Conservation (phyloP, 2,888 invertebrate genomes). For the Tupiocoris notatus region DNA sequence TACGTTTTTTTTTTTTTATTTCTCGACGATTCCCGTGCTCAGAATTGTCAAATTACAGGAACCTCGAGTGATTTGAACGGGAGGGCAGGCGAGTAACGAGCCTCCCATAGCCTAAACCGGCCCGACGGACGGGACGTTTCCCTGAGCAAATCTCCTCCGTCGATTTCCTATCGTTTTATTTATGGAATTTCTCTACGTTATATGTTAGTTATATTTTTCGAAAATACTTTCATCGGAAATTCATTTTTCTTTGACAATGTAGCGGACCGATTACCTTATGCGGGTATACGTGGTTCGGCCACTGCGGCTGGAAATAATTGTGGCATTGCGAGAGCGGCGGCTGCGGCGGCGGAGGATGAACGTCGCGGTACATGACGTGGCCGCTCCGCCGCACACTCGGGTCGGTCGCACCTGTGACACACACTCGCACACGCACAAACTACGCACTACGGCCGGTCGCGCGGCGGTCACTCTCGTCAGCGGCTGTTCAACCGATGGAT, state of each 20-base stretch:
- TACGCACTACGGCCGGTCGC: too few species aligned
- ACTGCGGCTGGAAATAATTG: slow-evolving; percentile 46
- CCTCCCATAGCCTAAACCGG: too few species aligned
- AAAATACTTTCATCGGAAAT: background rate
- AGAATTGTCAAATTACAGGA: slow-evolving; percentile 32
- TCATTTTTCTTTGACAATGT: slow-evolving; percentile 9
- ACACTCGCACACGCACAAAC: too few species aligned
- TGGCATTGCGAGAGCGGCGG: slow-evolving; percentile 41
- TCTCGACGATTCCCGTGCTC: slow-evolving; percentile 30
- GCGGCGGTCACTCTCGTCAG: background rate
- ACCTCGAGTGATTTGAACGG: slow-evolving; percentile 44
- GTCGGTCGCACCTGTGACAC: background rate
- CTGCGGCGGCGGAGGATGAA: slow-evolving; percentile 5
- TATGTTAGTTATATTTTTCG: too few species aligned
- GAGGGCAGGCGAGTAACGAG: slow-evolving; percentile 26
- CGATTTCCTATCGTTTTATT: too few species aligned
- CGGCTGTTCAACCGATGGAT: slow-evolving; percentile 28
- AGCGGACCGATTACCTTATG: slow-evolving; percentile 49
- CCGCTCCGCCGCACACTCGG: background rate
- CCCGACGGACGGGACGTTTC: too few species aligned
- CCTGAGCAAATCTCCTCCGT: too few species aligned
- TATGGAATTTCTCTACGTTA: too few species aligned
- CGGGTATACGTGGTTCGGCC: slow-evolving; percentile 50
- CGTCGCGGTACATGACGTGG: slow-evolving; percentile 27
- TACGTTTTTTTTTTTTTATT: too few species aligned